Evolutionary conservation across 2,113 vertebrate genomes (phyloP).

Genomic region (Callospermophilus lateralis): DNA sequence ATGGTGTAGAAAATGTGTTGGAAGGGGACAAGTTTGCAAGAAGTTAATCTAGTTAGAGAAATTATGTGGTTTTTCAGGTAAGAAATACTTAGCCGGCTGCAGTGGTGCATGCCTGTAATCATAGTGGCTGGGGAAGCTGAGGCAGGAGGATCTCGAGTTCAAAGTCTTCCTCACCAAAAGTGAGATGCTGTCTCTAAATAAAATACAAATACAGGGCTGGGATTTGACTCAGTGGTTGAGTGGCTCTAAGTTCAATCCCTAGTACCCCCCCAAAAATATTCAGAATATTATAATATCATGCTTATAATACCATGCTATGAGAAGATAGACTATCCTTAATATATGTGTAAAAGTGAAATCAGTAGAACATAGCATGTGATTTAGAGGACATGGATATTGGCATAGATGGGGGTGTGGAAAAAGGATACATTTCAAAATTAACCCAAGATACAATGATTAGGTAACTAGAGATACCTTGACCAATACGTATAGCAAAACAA

Average conservation of each 20-base stretch:
- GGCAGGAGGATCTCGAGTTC: no score
- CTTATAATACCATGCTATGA: background rate
- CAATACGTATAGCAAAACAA: background rate
- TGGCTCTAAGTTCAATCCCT: no score
- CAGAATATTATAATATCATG: background rate
- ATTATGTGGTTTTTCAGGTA: rapidly evolving
- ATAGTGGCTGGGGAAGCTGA: no score
- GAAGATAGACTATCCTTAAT: background rate
- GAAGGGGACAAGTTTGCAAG: background rate
- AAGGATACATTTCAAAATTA: background rate
- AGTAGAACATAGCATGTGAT: background rate
- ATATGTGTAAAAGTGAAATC: background rate
- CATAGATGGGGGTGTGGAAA: rapidly evolving
- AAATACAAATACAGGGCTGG: no score
- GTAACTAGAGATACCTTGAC: background rate
- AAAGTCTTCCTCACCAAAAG: no score
- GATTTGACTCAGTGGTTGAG: no score
- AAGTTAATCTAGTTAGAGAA: background rate
- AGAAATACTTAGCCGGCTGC: background rate
- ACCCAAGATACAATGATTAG: background rate
- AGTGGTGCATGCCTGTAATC: no score
- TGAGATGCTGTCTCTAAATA: no score
- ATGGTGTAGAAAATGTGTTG: background rate
- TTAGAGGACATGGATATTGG: background rate
- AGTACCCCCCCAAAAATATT: background rate